Percentiles rank a stretch among this genome's conserved stretches.
phyloP scores from a whole-genome alignment of 2,797 vertebrate species.

The Sebastes minor region DNA sequence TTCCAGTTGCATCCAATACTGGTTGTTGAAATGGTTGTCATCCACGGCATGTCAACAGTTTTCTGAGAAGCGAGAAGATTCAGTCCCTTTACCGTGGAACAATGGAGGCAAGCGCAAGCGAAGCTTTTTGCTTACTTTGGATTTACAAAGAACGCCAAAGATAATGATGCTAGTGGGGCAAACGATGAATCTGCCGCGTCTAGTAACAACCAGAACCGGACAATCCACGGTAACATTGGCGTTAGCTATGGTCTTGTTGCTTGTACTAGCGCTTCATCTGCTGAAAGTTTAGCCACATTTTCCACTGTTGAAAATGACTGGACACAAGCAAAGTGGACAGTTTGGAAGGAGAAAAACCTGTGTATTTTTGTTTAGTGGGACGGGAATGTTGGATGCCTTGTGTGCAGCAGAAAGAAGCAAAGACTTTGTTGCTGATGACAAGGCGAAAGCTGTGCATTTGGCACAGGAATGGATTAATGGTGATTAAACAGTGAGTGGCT shows the following conservation, averaged over 20 bases:
- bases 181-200: not conserved
- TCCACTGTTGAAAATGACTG: too few relatives aligned
- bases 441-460: not conserved
- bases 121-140: not conserved
- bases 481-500: not conserved
- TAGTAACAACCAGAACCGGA: not conserved
- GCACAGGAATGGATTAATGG: not conserved
- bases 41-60: not conserved
- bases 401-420: not conserved
- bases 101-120: not conserved
- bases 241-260: not conserved
- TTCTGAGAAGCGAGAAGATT: not conserved
- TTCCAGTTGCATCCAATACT: not conserved
- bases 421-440: not conserved
- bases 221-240: not conserved
- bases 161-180: not conserved
- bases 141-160: not conserved
- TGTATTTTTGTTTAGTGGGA: not conserved
- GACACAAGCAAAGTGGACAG: not conserved
- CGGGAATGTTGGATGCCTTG: not conserved
- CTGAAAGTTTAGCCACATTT: not conserved
- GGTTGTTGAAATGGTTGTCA: not conserved
- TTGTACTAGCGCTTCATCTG: not conserved
- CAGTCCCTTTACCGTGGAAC: not conserved
- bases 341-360: not conserved